Evolutionary conservation across 2,888 invertebrate species (phyloP).

Genomic region (Andrena camellia): DNA sequence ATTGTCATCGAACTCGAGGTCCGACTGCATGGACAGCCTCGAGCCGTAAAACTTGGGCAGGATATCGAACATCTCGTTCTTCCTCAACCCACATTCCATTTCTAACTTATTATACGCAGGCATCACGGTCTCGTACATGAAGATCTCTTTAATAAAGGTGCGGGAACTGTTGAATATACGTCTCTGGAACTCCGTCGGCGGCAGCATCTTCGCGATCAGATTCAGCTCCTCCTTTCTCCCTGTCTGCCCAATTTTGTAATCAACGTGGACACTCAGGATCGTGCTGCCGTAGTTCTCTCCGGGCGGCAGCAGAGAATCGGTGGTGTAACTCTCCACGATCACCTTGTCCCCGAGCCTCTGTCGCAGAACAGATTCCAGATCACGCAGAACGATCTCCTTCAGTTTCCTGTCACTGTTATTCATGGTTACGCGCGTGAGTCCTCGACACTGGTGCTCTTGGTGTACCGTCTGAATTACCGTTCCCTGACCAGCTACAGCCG

Average conservation of each 20-base stretch:
- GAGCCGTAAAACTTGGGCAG: constrained; percentile 87
- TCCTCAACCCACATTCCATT: constrained; percentile 84
- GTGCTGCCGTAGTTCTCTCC: constrained; percentile 89
- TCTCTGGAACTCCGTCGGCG: constrained; percentile 86
- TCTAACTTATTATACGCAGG: constrained; percentile 86
- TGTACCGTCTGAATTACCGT: background rate
- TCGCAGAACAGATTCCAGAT: constrained; percentile 76
- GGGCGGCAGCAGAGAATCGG: constrained; percentile 79
- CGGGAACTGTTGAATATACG: constrained; percentile 86
- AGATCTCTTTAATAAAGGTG: constrained; percentile 87
- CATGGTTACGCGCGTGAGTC: constrained; percentile 27
- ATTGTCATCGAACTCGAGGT: constrained; percentile 86
- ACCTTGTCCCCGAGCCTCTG: constrained; percentile 68
- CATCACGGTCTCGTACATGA: constrained; percentile 86
- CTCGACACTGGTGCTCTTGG: no score
- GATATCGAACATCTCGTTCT: constrained; percentile 84
- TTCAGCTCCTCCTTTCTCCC: constrained; percentile 81
- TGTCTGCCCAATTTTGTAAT: constrained; percentile 57
- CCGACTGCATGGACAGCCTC: constrained; percentile 80
- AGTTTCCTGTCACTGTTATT: background rate
- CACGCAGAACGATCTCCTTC: constrained; percentile 70
- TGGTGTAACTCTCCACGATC: constrained; percentile 70
- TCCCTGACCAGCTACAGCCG: background rate
- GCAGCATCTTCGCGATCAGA: constrained; percentile 87
- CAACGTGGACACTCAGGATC: constrained; percentile 84